Conservation (phyloP, 2,113 vertebrate genomes). For the Rhinolophus sinicus region DNA sequence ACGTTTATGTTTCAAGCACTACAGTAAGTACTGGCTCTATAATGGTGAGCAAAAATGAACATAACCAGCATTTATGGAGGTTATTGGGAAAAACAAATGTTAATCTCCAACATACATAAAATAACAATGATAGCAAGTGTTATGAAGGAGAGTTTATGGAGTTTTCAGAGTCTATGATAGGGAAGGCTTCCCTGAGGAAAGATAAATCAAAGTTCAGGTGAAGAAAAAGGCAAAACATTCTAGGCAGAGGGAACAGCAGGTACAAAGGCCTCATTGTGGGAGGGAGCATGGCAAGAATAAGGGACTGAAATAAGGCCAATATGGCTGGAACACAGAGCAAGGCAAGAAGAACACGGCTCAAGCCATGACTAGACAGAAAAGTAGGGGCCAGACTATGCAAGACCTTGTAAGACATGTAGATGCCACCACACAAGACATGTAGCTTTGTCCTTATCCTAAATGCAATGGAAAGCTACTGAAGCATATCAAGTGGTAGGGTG, state of each 20-base stretch:
- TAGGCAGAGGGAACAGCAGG: conserved; percentile 54
- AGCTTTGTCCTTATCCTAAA: conserved; percentile 56
- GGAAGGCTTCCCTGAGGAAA: conserved; percentile 67
- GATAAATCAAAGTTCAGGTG: conserved; percentile 48
- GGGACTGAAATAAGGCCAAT: conserved; percentile 54
- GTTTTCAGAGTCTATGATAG: conserved; percentile 49
- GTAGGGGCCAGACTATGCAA: conserved; percentile 23
- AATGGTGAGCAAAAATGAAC: conserved; percentile 50
- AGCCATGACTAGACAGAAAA: conserved; percentile 51
- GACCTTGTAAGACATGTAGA: conserved; percentile 53
- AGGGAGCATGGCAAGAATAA: conserved; percentile 56
- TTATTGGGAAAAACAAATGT: conserved; percentile 34
- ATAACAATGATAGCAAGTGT: conserved; percentile 49
- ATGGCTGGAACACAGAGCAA: conserved; percentile 55
- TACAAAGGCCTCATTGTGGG: conserved; percentile 38
- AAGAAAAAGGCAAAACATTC: conserved; percentile 61
- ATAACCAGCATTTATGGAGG: conserved; percentile 50
- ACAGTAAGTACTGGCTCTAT: conserved; percentile 9
- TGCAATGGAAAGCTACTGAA: conserved; percentile 56
- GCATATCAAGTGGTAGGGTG: conserved; percentile 41
- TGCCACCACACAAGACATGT: conserved; percentile 23
- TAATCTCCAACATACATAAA: conserved; percentile 54
- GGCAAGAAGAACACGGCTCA: conserved; percentile 60
- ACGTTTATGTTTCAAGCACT: conserved; percentile 46
- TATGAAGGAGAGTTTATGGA: conserved; percentile 51